Percentiles rank a stretch among this genome's conserved stretches.
These are phyloP conservation scores for Sepioteuthis lessoniana DNA, from an alignment of 2,888 invertebrate genomes.

Conservation along the genomic window DNA sequence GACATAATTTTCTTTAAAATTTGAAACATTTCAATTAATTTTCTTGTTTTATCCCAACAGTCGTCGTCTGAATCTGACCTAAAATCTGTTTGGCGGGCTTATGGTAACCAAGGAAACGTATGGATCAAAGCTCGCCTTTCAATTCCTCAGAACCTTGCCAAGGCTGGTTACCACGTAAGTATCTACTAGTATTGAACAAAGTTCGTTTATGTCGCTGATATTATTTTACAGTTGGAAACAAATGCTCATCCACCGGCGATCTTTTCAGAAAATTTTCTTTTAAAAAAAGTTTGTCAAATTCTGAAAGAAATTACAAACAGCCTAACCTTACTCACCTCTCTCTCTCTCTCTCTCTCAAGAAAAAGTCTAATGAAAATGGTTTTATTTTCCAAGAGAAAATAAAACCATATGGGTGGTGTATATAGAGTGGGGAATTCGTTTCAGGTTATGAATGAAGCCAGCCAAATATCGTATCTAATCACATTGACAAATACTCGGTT, in stretches of 20 bases:
- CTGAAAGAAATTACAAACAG: not conserved
- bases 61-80: not conserved
- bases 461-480: no score
- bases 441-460: not conserved
- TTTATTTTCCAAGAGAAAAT: no score
- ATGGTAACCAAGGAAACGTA: conserved; percentile 73
- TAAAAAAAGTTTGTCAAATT: not conserved
- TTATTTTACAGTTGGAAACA: not conserved
- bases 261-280: not conserved
- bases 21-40: not conserved
- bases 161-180: conserved; percentile 69
- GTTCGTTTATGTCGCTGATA: not conserved
- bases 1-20: not conserved
- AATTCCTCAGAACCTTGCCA: conserved; percentile 67
- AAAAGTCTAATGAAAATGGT: no score
- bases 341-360: conserved; percentile 43
- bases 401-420: no score
- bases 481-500: no score
- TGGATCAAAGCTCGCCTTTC: conserved; percentile 70
- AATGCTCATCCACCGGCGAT: not conserved
- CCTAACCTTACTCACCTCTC: not conserved
- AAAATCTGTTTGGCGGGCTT: conserved; percentile 69
- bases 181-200: not conserved
- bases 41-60: not conserved
- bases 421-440: not conserved